phyloP scores from a whole-genome alignment of 2,113 vertebrate species.

The Mystacornis crossleyi region DNA sequence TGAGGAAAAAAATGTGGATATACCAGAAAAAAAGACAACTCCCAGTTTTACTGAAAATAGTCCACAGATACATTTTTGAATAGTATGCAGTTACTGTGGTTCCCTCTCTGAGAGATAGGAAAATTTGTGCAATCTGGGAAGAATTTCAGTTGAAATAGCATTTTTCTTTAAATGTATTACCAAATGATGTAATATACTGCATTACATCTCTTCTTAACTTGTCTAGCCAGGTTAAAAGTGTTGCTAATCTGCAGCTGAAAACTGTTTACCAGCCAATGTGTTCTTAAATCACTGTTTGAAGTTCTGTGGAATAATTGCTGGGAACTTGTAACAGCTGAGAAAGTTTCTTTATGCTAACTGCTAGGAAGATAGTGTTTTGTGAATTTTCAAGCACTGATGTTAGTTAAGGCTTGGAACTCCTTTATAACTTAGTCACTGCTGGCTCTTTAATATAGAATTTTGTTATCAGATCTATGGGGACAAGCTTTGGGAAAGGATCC shows the following conservation, averaged over 20 bases:
- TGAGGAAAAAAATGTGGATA: not conserved
- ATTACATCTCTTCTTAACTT: not conserved
- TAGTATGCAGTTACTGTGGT: not conserved
- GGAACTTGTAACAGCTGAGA: not conserved
- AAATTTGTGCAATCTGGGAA: slow-evolving; percentile 26
- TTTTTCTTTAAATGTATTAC: slow-evolving; percentile 18
- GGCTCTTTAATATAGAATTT: not conserved
- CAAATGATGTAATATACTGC: not conserved
- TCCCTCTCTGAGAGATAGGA: not conserved
- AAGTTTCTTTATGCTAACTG: not conserved
- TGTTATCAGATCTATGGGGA: slow-evolving; percentile 10
- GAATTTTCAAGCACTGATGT: not conserved
- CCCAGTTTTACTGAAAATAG: not conserved
- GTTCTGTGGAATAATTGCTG: not conserved
- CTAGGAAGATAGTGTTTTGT: not conserved
- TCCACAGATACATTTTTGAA: not conserved
- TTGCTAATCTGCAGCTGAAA: not conserved
- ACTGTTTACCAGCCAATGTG: not conserved
- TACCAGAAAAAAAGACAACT: not conserved
- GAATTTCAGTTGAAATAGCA: not conserved
- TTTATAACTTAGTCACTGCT: not conserved
- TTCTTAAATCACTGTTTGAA: not conserved
- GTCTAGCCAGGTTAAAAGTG: not conserved
- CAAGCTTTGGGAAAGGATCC: slow-evolving; percentile 41
- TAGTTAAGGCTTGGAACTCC: not conserved